Percentiles rank a stretch among this genome's conserved stretches.
These are phyloP conservation scores for Takifugu bimaculatus DNA, from an alignment of 2,113 vertebrate species.

Conservation along the genomic window DNA sequence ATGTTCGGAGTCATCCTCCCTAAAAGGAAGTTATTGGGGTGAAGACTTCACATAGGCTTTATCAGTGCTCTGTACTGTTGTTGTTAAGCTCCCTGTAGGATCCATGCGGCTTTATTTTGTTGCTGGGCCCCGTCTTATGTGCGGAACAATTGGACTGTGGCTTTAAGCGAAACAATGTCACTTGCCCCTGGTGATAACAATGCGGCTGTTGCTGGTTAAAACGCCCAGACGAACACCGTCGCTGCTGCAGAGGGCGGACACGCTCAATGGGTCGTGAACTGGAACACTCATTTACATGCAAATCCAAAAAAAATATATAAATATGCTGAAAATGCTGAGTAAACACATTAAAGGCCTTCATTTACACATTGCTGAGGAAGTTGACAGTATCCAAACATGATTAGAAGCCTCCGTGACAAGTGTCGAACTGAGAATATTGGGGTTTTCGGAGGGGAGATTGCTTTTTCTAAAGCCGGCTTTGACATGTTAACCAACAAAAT, in stretches of 20 bases:
- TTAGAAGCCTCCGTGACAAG: neutral
- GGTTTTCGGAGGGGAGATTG: conserved; percentile 13
- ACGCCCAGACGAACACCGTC: conserved; percentile 1
- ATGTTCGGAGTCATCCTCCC: conserved; percentile 25
- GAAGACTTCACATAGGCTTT: conserved; percentile 27
- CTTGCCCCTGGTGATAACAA: conserved; percentile 45
- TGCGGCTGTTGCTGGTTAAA: conserved; percentile 24
- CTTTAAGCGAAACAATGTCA: conserved; percentile 38
- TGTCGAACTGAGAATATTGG: conserved; percentile 6
- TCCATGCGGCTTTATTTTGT: conserved; percentile 39
- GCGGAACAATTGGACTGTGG: conserved; percentile 41
- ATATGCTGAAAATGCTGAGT: conserved; percentile 42
- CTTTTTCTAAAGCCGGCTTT: conserved; percentile 8
- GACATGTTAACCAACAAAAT: conserved; percentile 19
- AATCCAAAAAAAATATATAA: conserved; percentile 19
- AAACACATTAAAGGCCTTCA: conserved; percentile 41
- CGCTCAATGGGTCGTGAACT: conserved; percentile 29
- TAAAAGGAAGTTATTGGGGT: conserved; percentile 28
- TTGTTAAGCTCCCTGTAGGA: conserved; percentile 43
- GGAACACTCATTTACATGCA: conserved; percentile 35
- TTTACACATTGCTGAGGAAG: conserved; percentile 14
- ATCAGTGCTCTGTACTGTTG: conserved; percentile 16
- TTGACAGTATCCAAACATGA: conserved; percentile 23
- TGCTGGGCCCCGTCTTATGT: conserved; percentile 27
- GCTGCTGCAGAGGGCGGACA: conserved; percentile 19